A percentile compares a stretch with the other conserved stretches of the same genome.
Conservation (phyloP, 2,113 vertebrate species). For the Rutilus rutilus region DNA sequence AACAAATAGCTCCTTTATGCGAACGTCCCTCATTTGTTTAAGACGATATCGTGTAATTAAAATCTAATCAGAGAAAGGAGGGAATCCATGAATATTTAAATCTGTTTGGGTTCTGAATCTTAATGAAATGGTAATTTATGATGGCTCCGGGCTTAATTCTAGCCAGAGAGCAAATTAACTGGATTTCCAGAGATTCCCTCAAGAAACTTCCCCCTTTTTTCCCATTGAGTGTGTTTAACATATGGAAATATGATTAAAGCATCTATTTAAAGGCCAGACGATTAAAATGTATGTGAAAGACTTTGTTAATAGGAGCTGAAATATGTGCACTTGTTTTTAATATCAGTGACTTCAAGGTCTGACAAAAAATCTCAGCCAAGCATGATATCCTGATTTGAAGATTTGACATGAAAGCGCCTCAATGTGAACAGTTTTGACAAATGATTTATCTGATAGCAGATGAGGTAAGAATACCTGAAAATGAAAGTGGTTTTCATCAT, state of each 20-base stretch:
- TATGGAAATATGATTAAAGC: constrained; percentile 61
- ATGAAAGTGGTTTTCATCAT: background rate
- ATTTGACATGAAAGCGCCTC: background rate
- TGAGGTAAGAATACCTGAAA: constrained; percentile 4
- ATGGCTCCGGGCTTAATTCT: constrained; percentile 66
- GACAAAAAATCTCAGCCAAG: background rate
- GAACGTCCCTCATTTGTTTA: constrained; percentile 64
- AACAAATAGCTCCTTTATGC: constrained; percentile 64
- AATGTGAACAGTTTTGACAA: background rate
- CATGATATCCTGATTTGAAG: background rate
- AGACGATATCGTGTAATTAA: constrained; percentile 72
- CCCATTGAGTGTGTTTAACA: constrained; percentile 59
- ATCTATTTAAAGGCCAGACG: constrained; percentile 57
- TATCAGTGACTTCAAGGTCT: background rate
- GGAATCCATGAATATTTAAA: constrained; percentile 70
- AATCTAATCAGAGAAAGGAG: constrained; percentile 68
- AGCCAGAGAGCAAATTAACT: constrained; percentile 69
- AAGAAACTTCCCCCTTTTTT: constrained; percentile 55
- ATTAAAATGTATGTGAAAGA: constrained; percentile 38
- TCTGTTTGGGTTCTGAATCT: constrained; percentile 67
- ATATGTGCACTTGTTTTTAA: constrained; percentile 29
- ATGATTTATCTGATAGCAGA: constrained; percentile 4
- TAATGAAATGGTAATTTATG: constrained; percentile 73
- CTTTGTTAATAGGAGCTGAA: constrained; percentile 24
- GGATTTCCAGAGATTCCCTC: constrained; percentile 64